These are phyloP conservation scores for Pardosa pseudoannulata DNA, from an alignment of 2,888 invertebrate species.

Conservation along the genomic window DNA sequence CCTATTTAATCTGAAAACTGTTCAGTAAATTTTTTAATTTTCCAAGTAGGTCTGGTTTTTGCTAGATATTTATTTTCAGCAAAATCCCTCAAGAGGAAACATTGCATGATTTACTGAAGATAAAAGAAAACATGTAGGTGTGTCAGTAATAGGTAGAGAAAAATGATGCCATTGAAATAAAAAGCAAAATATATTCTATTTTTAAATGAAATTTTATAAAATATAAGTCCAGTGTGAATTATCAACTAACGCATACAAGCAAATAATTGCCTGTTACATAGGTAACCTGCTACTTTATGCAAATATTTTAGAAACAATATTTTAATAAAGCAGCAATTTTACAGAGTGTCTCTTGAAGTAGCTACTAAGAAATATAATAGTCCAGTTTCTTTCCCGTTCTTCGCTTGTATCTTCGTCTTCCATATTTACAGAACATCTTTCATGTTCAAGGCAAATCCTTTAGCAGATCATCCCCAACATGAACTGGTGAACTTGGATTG, in stretches of 20 bases:
- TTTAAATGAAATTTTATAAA: conserved; percentile 17
- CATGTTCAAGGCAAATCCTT: background rate
- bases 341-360: background rate
- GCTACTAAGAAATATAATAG: background rate
- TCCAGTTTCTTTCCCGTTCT: background rate
- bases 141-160: background rate
- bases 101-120: too few relatives aligned
- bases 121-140: too few relatives aligned
- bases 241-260: background rate
- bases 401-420: background rate
- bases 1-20: too few relatives aligned
- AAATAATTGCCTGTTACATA: background rate
- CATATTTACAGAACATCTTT: background rate
- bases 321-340: conserved; percentile 10
- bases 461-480: background rate
- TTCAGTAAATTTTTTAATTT: too few relatives aligned
- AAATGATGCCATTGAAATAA: background rate
- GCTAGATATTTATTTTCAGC: too few relatives aligned
- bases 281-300: conserved; percentile 3
- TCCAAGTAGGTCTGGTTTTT: too few relatives aligned
- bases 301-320: conserved; percentile 9
- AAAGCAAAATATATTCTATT: conserved; percentile 17
- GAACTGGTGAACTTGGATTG: background rate
- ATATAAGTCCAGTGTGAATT: background rate
- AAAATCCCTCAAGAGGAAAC: too few relatives aligned